Evolutionary conservation across 1,140 invertebrate species (phyloP), one percentile per base, ranked within the genome.

Genomic region (Pomacea maculata): DNA sequence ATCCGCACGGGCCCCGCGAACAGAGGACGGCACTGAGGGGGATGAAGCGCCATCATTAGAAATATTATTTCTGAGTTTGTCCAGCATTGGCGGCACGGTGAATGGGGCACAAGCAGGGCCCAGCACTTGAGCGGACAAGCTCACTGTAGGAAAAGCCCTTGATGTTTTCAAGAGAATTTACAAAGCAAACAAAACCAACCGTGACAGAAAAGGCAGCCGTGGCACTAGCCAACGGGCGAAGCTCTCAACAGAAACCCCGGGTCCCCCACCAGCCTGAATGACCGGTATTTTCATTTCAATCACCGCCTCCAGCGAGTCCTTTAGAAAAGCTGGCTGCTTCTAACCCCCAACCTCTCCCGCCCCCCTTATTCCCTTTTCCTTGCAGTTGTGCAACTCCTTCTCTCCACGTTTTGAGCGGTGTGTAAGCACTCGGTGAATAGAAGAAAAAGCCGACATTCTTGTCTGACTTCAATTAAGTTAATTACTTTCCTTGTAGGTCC

Each of bases 1-100:
- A 29, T n/a, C 29, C 21, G 17, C 29, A 52, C 34, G 10, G 17
- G 45, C 52, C 77, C 70, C 67, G 45, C 67, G 45, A 57, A 78
- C 67, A 67, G 70, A 78, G 45, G 29, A 67, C n/a, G 77, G n/a
- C 77, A 78, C 57, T 78, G 65, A 78, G 34, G 15, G 61, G 17
- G 52, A 57, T 57, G 77, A 78, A 78, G 21, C 54, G 77, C 67
- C 67, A 52, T 78, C 77, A 78, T 78, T 78, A 78, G 57, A 67
- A 78, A 78, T 78, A 78, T 78, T 78, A 71, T 78, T 70, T 78
- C 77, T 78, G 77, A 78, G 57, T 78, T 78, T 78, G 77, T 78
- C 67, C 77, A 78, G 54, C 77, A 25, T 70, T 57, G 77, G 45
- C 29, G 25, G 15, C 29, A n/a, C 54, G 25, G 63, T 77, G 57